These are phyloP conservation scores for Petrocephalus microphthalmus DNA, from an alignment of 2,113 vertebrate species.

Conservation along the genomic window DNA sequence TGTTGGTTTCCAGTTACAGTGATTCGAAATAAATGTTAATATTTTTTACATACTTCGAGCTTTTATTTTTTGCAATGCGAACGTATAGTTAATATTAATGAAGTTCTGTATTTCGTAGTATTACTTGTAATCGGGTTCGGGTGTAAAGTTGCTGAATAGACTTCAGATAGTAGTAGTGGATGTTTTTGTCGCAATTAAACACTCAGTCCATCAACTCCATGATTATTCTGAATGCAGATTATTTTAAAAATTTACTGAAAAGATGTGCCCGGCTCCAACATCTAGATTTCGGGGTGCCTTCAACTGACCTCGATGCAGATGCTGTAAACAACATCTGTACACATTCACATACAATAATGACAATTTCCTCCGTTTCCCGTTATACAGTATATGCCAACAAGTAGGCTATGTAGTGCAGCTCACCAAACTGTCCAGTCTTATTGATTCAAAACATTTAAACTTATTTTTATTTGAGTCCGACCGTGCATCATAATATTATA, in stretches of 20 bases:
- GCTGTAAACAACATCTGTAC: background rate
- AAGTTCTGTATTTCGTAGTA: background rate
- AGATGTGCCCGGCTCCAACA: background rate
- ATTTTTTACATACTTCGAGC: background rate
- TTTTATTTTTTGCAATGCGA: background rate
- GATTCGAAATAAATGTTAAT: background rate
- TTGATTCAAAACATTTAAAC: background rate
- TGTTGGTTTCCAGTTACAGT: background rate
- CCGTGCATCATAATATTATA: background rate
- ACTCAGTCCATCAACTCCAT: background rate
- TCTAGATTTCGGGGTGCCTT: background rate
- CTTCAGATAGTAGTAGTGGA: background rate
- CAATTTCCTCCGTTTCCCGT: background rate
- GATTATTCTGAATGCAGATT: background rate
- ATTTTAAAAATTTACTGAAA: background rate
- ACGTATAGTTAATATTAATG: background rate
- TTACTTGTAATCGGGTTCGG: background rate
- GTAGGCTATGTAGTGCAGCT: background rate
- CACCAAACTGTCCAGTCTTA: background rate
- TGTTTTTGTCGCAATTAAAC: background rate
- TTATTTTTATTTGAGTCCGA: background rate
- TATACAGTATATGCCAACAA: background rate
- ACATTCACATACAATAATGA: background rate
- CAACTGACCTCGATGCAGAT: background rate
- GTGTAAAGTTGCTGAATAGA: background rate